Conservation (phyloP, 2,113 vertebrate genomes). For the Silurus meridionalis region DNA sequence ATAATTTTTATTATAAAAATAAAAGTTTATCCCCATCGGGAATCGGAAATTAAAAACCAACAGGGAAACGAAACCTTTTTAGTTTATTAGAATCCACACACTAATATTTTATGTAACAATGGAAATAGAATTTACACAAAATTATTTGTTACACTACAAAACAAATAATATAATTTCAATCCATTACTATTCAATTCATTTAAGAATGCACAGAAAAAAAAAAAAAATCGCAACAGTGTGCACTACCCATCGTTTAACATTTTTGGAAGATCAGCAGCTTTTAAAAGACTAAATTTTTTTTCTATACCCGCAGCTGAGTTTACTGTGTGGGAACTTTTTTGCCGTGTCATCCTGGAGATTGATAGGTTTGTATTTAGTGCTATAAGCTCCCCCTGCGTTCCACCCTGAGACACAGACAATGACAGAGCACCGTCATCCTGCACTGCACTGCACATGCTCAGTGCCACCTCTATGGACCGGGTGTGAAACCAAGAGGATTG, state of each 20-base stretch:
- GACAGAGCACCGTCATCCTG: conserved; percentile 15
- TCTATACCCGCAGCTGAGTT: neutral
- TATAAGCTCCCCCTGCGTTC: neutral
- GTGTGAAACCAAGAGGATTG: neutral
- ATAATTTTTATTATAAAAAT: too few species aligned
- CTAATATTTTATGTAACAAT: too few species aligned
- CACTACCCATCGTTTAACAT: neutral
- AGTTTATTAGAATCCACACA: too few species aligned
- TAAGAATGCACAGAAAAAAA: too few species aligned
- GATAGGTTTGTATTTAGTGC: conserved; percentile 1
- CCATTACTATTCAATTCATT: too few species aligned
- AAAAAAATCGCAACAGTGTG: neutral
- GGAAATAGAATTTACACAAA: too few species aligned
- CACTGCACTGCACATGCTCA: neutral
- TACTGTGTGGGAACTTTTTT: neutral
- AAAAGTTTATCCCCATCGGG: neutral
- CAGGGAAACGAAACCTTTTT: neutral
- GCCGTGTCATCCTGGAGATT: neutral
- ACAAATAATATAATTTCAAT: too few species aligned
- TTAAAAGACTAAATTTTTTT: neutral
- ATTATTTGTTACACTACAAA: too few species aligned
- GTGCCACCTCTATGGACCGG: neutral
- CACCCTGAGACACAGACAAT: conserved; percentile 10
- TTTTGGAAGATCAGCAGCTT: neutral
- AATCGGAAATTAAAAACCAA: neutral